A percentile compares a stretch with the other conserved stretches of the same genome.
Evolutionary conservation across 2,113 vertebrate species (phyloP).

Genomic region (Microcebus murinus): DNA sequence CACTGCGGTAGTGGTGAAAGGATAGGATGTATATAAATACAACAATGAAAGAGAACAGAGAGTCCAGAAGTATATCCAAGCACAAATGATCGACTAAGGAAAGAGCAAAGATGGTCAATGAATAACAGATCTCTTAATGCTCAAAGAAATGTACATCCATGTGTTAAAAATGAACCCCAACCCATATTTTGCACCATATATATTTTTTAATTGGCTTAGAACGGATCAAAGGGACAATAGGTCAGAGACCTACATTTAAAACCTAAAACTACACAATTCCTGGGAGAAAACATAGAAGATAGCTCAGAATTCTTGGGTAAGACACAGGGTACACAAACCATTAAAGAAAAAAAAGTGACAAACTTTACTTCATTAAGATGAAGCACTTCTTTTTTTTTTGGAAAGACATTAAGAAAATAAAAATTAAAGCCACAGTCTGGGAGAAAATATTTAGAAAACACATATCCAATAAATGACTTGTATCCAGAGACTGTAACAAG

Average conservation of each 20-base stretch:
- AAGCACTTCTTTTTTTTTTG: background rate
- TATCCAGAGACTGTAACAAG: background rate
- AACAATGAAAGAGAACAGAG: background rate
- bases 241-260: background rate
- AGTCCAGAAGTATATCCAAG: background rate
- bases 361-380: background rate
- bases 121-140: background rate
- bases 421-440: background rate
- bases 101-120: background rate
- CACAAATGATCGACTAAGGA: background rate
- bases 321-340: background rate
- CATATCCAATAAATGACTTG: background rate
- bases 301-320: background rate
- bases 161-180: background rate
- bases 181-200: background rate
- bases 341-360: background rate
- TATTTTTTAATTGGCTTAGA: background rate
- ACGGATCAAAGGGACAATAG: background rate
- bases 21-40: background rate
- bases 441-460: background rate
- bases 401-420: slow-evolving; percentile 26
- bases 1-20: background rate
- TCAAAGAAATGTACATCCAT: background rate
- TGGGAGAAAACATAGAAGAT: background rate
- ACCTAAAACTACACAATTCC: background rate